A percentile compares a stretch with the other conserved stretches of the same genome.
phyloP scores from a whole-genome alignment of 2,113 vertebrate species.

The Labeo catla region DNA sequence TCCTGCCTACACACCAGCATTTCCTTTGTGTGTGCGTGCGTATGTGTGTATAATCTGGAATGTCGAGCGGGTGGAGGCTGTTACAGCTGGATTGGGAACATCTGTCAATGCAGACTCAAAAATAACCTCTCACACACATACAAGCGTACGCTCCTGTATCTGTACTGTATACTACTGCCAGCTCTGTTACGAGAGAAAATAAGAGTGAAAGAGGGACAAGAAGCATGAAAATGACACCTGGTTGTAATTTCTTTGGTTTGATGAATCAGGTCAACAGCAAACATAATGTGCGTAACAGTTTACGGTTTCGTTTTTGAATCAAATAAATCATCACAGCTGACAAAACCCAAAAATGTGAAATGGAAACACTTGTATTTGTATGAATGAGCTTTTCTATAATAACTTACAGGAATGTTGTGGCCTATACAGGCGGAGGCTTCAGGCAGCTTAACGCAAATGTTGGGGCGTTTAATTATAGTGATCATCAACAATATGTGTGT shows the following conservation, averaged over 20 bases:
- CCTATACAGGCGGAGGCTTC: neutral
- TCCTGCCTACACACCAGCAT: neutral
- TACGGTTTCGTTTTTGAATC: slow-evolving; percentile 55
- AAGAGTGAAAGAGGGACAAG: neutral
- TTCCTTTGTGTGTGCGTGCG: slow-evolving; percentile 13
- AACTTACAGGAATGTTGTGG: neutral
- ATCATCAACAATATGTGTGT: neutral
- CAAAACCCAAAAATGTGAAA: slow-evolving; percentile 30
- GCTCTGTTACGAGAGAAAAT: neutral
- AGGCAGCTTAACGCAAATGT: neutral
- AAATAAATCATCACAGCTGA: slow-evolving; percentile 58
- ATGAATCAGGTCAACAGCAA: slow-evolving; percentile 45
- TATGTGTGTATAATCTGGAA: neutral
- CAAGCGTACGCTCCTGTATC: slow-evolving; percentile 2
- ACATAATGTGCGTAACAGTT: slow-evolving; percentile 35
- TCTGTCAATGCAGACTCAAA: slow-evolving; percentile 33
- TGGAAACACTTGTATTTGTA: neutral
- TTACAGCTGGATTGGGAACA: slow-evolving; percentile 50
- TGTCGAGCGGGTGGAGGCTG: neutral
- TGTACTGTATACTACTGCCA: neutral
- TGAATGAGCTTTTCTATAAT: neutral
- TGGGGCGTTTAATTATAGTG: slow-evolving; percentile 15
- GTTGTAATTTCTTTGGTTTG: slow-evolving; percentile 47
- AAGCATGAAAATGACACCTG: slow-evolving; percentile 53
- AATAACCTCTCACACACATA: slow-evolving; percentile 17